phyloP scores from a whole-genome alignment of 1,140 invertebrate species.

The Rhyzopertha dominica region DNA sequence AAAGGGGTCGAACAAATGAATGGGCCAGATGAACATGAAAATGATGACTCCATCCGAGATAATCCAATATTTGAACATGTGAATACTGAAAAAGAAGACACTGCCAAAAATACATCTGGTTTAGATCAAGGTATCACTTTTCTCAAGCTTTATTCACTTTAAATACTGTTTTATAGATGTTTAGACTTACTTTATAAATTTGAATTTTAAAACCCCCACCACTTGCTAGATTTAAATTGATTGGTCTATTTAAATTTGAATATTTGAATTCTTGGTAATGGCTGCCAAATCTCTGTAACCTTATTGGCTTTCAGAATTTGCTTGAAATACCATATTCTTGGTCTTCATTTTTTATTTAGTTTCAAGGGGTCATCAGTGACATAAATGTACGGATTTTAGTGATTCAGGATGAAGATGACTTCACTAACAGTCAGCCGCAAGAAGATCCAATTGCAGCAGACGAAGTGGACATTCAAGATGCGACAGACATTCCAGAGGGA shows the following conservation, averaged over 20 bases:
- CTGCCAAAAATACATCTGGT: slow-evolving; percentile 24
- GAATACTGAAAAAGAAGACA: slow-evolving; percentile 23
- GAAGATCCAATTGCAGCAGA: slow-evolving; percentile 29
- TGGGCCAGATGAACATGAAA: slow-evolving; percentile 3
- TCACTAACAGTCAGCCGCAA: slow-evolving; percentile 11
- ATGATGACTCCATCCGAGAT: slow-evolving; percentile 16
- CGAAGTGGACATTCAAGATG: slow-evolving; percentile 16
- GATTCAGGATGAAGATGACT: slow-evolving; percentile 13
- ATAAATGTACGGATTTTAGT: no score
- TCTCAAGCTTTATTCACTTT: no score
- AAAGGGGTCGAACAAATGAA: no score
- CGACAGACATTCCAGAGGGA: no score
- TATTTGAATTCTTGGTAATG: no score
- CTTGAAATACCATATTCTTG: no score
- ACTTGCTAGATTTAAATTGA: slow-evolving; percentile 3
- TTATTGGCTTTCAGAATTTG: no score
- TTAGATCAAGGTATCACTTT: slow-evolving; percentile 3
- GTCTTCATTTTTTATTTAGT: no score
- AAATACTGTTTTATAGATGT: no score
- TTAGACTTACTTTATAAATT: slow-evolving; percentile 3
- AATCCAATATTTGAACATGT: slow-evolving; percentile 27
- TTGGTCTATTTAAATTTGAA: no score
- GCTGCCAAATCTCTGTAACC: no score
- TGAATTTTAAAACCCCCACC: neutral
- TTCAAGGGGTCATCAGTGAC: neutral